Conservation (phyloP, 2,888 invertebrate genomes). For the Cantharis rufa region DNA sequence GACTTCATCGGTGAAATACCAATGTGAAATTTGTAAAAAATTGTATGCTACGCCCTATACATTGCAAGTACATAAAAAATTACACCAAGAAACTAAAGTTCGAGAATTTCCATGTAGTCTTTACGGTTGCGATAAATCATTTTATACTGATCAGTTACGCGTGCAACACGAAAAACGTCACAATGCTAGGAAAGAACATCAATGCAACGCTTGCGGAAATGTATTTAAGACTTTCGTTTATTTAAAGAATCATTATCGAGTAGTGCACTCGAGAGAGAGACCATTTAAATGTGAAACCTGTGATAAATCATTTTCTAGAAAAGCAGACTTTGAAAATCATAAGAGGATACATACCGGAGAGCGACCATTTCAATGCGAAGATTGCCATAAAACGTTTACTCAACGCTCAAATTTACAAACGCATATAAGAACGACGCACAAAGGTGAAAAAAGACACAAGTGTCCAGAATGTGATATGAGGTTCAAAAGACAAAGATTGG, state of each 20-base stretch:
- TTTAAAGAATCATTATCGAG: background rate
- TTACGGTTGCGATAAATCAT: background rate
- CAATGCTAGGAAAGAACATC: background rate
- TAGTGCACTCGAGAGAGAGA: background rate
- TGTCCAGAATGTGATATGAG: background rate
- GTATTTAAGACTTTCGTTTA: background rate
- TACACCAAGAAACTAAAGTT: background rate
- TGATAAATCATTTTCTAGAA: background rate
- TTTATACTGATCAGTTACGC: background rate
- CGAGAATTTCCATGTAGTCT: background rate
- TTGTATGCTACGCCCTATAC: rapidly evolving
- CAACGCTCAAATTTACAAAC: background rate
- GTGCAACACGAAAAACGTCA: background rate
- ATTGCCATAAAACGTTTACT: background rate
- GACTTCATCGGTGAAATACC: too few relatives aligned
- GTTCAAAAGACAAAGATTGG: background rate
- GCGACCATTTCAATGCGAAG: background rate
- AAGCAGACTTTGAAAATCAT: background rate
- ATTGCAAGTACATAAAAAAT: background rate
- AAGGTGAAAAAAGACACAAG: background rate
- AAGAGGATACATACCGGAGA: background rate
- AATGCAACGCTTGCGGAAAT: background rate
- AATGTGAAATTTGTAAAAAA: background rate
- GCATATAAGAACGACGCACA: background rate
- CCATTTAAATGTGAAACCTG: background rate